Evolutionary conservation across 2,797 vertebrate species (phyloP).

Genomic region (Helostoma temminkii): DNA sequence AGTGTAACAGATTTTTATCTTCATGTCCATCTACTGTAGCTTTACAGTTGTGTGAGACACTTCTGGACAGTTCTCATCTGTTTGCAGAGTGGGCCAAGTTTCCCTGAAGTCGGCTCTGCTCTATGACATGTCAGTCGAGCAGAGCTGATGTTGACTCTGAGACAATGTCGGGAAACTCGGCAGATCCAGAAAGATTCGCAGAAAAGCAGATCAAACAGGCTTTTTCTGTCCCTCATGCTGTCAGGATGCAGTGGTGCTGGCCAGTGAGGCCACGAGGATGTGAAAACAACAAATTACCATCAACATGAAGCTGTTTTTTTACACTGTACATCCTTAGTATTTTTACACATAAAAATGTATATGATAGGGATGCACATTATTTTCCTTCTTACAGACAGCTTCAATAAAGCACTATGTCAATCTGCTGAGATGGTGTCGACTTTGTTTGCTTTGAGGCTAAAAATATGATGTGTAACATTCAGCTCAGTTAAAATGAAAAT

Average conservation of each 20-base stretch:
- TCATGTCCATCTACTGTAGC: constrained; percentile 87
- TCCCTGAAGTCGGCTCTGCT: constrained; percentile 45
- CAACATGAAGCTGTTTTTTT: constrained; percentile 93
- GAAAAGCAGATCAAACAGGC: constrained; percentile 66
- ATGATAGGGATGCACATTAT: constrained; percentile 97
- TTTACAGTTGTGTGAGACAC: constrained; percentile 89
- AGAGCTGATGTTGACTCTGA: constrained; percentile 36
- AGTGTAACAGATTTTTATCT: constrained; percentile 85
- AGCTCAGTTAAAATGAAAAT: too few species aligned
- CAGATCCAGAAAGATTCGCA: constrained; percentile 50
- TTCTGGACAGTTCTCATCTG: constrained; percentile 90
- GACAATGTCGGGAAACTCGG: constrained; percentile 46
- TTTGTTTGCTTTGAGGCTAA: constrained; percentile 56
- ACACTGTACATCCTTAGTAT: constrained; percentile 99
- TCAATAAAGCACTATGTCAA: constrained; percentile 99
- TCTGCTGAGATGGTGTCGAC: constrained; percentile 81
- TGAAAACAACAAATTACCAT: constrained; percentile 87
- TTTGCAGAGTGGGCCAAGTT: constrained; percentile 64
- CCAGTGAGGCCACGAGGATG: constrained; percentile 89
- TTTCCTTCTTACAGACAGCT: constrained; percentile 97
- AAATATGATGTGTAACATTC: neutral
- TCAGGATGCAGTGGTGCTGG: constrained; percentile 78
- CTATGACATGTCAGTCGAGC: constrained; percentile 17
- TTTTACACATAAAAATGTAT: constrained; percentile 94
- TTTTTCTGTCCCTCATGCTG: constrained; percentile 73